These are phyloP conservation scores for Polylopha cassiicola DNA, from an alignment of 2,888 invertebrate genomes.

Conservation along the genomic window DNA sequence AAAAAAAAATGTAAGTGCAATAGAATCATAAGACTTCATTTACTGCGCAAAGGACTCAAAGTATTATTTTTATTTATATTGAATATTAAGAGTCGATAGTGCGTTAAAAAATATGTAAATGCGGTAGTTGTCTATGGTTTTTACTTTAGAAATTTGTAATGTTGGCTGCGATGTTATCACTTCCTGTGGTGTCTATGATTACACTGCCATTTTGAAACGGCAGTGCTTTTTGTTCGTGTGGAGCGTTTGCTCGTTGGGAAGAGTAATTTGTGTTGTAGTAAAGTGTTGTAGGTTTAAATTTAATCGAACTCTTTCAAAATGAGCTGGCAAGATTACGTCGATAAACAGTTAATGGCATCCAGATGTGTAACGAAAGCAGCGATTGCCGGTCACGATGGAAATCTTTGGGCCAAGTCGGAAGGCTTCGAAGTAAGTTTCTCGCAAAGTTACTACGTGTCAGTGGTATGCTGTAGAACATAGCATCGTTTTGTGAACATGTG, in stretches of 20 bases:
- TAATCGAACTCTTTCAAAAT: conserved; percentile 81
- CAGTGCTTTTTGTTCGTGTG: conserved; percentile 78
- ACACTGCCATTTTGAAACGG: conserved; percentile 75
- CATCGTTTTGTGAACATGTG: conserved; percentile 32
- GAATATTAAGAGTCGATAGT: too few relatives aligned
- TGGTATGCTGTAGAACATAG: conserved; percentile 35
- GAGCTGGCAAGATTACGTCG: conserved; percentile 99
- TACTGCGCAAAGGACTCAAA: too few relatives aligned
- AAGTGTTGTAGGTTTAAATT: conserved; percentile 71
- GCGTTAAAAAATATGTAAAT: too few relatives aligned
- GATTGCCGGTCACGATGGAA: conserved; percentile 96
- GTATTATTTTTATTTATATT: too few relatives aligned
- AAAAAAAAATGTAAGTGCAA: too few relatives aligned
- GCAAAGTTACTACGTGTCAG: conserved; percentile 49
- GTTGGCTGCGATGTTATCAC: conserved; percentile 41
- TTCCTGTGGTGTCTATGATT: conserved; percentile 67
- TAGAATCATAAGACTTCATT: too few relatives aligned
- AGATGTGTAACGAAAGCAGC: conserved; percentile 96
- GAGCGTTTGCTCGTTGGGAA: conserved; percentile 75
- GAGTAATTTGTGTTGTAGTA: conserved; percentile 68
- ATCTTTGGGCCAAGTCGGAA: conserved; percentile 95
- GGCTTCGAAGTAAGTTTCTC: conserved; percentile 92
- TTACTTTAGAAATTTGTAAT: conserved; percentile 26
- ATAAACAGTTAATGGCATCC: conserved; percentile 96
- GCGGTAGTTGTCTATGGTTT: conserved; percentile 22